Evolutionary conservation across 2,113 vertebrate genomes (phyloP).

Genomic region (Hypocryptadius cinnamomeus): DNA sequence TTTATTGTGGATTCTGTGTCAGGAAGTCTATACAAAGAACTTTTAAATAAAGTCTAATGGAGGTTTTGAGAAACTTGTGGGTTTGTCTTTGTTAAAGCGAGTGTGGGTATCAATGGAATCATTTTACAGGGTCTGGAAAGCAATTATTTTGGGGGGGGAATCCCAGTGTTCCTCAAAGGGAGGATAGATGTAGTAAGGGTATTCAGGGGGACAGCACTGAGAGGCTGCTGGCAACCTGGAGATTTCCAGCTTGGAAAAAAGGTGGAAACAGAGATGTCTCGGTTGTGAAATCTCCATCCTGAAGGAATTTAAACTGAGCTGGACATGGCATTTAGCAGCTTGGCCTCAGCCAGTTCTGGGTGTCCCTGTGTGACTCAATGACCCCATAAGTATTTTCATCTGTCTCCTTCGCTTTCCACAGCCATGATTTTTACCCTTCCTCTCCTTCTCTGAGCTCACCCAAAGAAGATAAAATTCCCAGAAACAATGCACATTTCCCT

Average conservation of each 20-base stretch:
- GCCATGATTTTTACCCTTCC: background rate
- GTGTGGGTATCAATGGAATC: fast-evolving
- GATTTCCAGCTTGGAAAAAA: background rate
- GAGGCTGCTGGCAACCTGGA: background rate
- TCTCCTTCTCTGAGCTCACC: background rate
- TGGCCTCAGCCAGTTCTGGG: background rate
- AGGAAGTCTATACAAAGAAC: constrained; percentile 76
- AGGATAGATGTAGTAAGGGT: background rate
- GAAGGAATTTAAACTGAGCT: background rate
- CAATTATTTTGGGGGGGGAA: background rate
- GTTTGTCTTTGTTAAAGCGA: background rate
- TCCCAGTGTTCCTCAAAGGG: background rate
- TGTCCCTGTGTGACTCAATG: background rate
- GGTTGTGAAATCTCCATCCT: background rate
- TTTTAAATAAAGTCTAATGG: constrained; percentile 78
- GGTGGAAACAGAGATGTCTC: background rate
- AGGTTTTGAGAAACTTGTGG: constrained; percentile 28
- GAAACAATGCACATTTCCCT: background rate
- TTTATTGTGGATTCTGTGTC: constrained; percentile 66
- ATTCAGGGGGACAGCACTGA: background rate
- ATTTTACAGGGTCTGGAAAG: background rate
- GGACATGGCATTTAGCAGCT: background rate
- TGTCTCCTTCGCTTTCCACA: background rate
- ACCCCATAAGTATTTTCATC: background rate
- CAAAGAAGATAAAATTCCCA: background rate